These are phyloP conservation scores for Sylvia borin DNA, from an alignment of 2,797 vertebrate species.

Conservation along the genomic window DNA sequence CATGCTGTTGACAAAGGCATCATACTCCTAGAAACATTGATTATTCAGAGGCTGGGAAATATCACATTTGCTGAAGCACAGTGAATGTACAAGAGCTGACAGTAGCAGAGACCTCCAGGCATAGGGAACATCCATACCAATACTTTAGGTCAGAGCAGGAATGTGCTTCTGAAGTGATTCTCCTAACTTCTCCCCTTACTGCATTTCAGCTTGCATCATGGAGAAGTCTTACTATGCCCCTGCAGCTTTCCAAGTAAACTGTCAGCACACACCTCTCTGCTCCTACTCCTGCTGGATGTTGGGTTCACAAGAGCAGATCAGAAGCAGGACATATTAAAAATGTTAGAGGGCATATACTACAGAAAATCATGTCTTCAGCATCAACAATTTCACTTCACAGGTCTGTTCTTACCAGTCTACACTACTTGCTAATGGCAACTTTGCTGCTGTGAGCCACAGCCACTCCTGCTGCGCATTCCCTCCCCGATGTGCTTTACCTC, in stretches of 20 bases:
- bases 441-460: not conserved
- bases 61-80: not conserved
- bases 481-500: not conserved
- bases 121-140: not conserved
- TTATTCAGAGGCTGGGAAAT: not conserved
- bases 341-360: not conserved
- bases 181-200: not conserved
- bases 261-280: not conserved
- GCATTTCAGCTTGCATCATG: not conserved
- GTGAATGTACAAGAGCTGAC: not conserved
- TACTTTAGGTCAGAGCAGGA: not conserved
- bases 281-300: not conserved
- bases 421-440: not conserved
- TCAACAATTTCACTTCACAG: not conserved
- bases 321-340: not conserved
- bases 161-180: not conserved
- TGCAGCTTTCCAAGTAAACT: not conserved
- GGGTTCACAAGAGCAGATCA: not conserved
- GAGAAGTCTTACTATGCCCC: not conserved
- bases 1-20: not conserved
- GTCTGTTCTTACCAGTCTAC: not conserved
- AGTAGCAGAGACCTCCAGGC: not conserved
- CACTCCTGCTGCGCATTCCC: not conserved
- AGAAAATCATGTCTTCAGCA: not conserved
- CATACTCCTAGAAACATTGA: not conserved